Evolutionary conservation across 2,797 vertebrate species (phyloP).

Genomic region (Leptoclinus maculatus): DNA sequence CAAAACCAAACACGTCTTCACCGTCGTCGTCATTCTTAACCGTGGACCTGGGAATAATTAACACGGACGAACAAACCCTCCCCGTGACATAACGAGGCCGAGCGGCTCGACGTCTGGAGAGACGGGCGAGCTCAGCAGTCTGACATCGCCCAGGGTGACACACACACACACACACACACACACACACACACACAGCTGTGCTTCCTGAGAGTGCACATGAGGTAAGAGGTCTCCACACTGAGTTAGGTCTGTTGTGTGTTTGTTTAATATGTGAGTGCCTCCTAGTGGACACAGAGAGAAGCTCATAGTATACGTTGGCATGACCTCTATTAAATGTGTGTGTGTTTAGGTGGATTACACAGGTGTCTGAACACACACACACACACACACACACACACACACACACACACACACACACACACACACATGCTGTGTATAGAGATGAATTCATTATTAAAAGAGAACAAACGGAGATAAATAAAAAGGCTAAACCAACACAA

Average conservation of each 20-base stretch:
- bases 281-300: constrained; percentile 24
- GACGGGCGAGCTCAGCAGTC: constrained; percentile 6
- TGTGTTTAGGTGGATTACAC: constrained; percentile 17
- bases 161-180: constrained; percentile 14
- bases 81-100: constrained; percentile 1
- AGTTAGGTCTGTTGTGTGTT: not conserved
- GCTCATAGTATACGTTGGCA: not conserved
- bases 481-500: not conserved
- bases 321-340: constrained; percentile 25
- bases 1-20: not conserved
- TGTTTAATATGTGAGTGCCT: constrained; percentile 30
- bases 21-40: not conserved
- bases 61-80: not conserved
- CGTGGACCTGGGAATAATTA: constrained; percentile 6
- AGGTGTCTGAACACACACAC: not conserved
- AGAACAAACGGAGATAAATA: not conserved
- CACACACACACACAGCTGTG: constrained; percentile 44
- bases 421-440: accelerated
- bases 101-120: constrained; percentile 7
- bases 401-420: not conserved
- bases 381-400: accelerated
- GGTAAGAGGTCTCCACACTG: constrained; percentile 45
- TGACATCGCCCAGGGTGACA: constrained; percentile 6
- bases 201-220: constrained; percentile 46
- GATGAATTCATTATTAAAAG: constrained; percentile 2